phyloP scores from a whole-genome alignment of 2,888 invertebrate species.

The Parthenolecanium corni region DNA sequence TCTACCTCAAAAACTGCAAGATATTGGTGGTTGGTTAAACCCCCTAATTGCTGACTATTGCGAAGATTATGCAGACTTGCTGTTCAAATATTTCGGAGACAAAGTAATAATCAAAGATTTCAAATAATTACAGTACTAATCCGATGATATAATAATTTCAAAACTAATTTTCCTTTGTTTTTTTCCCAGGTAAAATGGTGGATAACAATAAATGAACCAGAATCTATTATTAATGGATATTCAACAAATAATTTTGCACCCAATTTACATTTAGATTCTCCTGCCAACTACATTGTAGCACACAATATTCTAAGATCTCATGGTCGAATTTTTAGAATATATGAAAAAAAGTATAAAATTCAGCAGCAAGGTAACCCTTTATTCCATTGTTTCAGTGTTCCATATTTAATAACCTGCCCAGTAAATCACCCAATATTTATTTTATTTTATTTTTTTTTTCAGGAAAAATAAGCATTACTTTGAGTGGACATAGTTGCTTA shows the following conservation, averaged over 20 bases:
- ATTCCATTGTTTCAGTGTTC: background rate
- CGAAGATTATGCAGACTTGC: slow-evolving; percentile 49
- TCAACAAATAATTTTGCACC: slow-evolving; percentile 34
- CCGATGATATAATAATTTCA: too few relatives aligned
- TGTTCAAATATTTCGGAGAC: slow-evolving; percentile 43
- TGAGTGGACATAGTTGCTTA: background rate
- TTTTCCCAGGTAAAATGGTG: slow-evolving; percentile 42
- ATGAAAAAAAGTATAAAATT: slow-evolving; percentile 46
- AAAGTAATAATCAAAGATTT: slow-evolving; percentile 37
- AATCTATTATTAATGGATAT: slow-evolving; percentile 33
- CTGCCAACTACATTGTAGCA: slow-evolving; percentile 50
- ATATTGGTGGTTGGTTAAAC: slow-evolving; percentile 55
- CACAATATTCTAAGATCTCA: slow-evolving; percentile 55
- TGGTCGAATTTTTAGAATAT: slow-evolving; percentile 50
- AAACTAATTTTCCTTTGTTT: too few relatives aligned
- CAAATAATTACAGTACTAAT: too few relatives aligned
- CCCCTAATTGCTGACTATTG: slow-evolving; percentile 52
- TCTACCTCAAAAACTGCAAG: slow-evolving; percentile 44
- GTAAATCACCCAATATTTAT: background rate
- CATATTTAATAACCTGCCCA: too few relatives aligned
- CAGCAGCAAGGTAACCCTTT: slow-evolving; percentile 43
- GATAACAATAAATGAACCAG: slow-evolving; percentile 59
- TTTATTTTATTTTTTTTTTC: background rate
- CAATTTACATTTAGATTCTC: slow-evolving; percentile 37
- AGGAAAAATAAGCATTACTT: slow-evolving; percentile 13